Evolutionary conservation across 2,113 vertebrate species (phyloP).

Genomic region (Lagopus muta): DNA sequence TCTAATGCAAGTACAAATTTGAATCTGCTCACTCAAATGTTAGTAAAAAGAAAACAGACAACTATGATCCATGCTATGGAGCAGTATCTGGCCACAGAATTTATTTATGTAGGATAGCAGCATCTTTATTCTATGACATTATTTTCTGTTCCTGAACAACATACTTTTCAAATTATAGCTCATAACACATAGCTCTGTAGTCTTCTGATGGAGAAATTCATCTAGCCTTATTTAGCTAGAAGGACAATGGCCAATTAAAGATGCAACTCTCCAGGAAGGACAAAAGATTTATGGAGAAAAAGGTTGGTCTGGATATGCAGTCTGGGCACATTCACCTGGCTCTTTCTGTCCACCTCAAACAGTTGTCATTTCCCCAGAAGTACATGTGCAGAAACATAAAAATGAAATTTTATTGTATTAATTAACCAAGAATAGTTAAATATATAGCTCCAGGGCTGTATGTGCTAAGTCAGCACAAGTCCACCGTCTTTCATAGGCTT

Average conservation of each 20-base stretch:
- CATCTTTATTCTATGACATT: neutral
- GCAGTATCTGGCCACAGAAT: neutral
- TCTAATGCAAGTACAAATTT: neutral
- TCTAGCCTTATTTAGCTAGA: neutral
- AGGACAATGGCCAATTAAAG: neutral
- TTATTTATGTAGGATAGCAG: neutral
- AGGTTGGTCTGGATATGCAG: neutral
- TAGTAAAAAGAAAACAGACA: neutral
- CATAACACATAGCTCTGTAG: neutral
- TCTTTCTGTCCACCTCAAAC: neutral
- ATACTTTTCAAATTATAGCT: neutral
- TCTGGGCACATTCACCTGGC: neutral
- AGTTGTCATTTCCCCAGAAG: neutral
- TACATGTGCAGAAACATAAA: neutral
- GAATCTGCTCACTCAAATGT: neutral
- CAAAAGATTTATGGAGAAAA: neutral
- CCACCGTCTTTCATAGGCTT: neutral
- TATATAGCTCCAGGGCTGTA: neutral
- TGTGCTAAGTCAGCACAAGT: neutral
- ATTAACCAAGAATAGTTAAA: slow-evolving; percentile 16
- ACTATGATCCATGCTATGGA: neutral
- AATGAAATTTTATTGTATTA: neutral
- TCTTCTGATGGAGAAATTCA: neutral
- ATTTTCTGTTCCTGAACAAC: neutral
- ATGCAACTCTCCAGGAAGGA: neutral